A percentile compares a stretch with the other conserved stretches of the same genome.
Conservation (phyloP, 2,888 invertebrate species). For the Drosophila lutescens region DNA sequence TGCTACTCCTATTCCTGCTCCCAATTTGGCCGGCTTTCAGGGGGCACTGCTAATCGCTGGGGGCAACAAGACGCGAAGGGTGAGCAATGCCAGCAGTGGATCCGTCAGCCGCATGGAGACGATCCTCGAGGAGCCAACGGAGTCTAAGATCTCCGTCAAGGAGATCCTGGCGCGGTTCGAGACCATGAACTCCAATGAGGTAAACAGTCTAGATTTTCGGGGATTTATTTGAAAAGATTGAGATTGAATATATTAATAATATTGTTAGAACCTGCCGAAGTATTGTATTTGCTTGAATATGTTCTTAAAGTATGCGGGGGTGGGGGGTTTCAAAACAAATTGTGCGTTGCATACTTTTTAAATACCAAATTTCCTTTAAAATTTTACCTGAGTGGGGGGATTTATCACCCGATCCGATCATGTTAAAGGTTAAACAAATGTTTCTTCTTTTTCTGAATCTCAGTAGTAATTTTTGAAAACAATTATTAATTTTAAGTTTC, state of each 20-base stretch:
- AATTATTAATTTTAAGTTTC: background rate
- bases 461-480: background rate
- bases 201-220: conserved; percentile 42
- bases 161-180: conserved; percentile 93
- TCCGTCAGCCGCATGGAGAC: conserved; percentile 91
- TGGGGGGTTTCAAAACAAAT: no score
- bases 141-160: conserved; percentile 93
- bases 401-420: no score
- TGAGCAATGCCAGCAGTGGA: conserved; percentile 84
- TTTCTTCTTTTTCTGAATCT: no score
- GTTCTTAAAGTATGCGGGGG: no score
- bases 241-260: no score
- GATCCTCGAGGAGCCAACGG: conserved; percentile 90
- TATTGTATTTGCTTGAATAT: no score
- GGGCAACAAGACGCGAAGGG: conserved; percentile 77
- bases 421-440: no score
- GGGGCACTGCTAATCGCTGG: conserved; percentile 39
- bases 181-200: conserved; percentile 86
- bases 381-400: no score
- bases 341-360: no score
- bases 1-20: background rate
- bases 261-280: no score
- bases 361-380: no score
- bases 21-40: background rate
- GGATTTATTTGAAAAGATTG: background rate